Conservation (phyloP, 2,888 invertebrate genomes). For the Gastrophysa polygoni region DNA sequence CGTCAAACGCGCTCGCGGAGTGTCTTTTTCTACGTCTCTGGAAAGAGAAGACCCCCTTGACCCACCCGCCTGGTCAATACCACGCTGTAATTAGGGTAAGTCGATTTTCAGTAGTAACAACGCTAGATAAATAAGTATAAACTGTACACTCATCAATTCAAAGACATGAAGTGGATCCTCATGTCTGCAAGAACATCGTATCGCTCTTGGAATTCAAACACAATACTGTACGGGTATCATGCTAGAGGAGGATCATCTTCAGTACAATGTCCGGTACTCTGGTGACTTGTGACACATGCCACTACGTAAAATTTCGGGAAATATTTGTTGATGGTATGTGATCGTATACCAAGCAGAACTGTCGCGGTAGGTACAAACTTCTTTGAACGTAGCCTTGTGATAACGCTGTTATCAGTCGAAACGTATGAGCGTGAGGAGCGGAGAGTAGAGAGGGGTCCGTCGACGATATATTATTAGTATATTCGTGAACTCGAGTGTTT, state of each 20-base stretch:
- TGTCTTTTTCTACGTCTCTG: conserved; percentile 28
- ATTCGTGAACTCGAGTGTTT: neutral
- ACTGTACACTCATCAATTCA: no score
- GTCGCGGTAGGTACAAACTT: conserved; percentile 16
- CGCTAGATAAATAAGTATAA: no score
- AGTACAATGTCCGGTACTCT: no score
- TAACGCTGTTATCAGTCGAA: conserved; percentile 19
- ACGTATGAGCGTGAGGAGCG: conserved; percentile 6
- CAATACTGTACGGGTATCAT: no score
- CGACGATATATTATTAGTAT: conserved; percentile 2
- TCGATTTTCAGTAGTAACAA: neutral
- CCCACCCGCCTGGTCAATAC: conserved; percentile 10
- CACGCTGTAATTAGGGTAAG: conserved; percentile 23
- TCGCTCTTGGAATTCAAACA: no score
- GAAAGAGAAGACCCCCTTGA: neutral
- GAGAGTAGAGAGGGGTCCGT: neutral
- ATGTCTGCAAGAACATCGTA: no score
- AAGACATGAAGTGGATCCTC: no score
- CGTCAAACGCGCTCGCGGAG: conserved; percentile 34
- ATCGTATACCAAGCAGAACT: neutral
- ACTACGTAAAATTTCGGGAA: no score
- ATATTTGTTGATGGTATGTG: neutral
- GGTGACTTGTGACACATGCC: no score
- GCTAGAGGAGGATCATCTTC: no score
- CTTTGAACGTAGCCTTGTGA: conserved; percentile 22